Evolutionary conservation across 2,888 invertebrate genomes (phyloP).

Genomic region (Ophion ellenae): DNA sequence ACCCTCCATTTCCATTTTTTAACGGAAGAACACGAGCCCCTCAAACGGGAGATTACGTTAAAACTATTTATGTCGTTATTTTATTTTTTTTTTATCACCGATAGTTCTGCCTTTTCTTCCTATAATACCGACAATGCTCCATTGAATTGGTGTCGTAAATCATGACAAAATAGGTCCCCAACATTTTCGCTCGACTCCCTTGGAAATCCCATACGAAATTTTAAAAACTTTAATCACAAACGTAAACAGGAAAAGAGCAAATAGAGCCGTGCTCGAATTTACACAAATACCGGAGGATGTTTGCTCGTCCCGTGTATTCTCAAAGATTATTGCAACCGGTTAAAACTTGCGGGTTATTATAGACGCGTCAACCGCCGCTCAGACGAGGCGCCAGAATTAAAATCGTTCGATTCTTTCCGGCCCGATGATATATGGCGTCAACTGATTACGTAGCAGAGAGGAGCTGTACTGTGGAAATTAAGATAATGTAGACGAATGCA

Average conservation of each 20-base stretch:
- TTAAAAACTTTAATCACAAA: not conserved
- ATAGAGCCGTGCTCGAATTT: constrained; percentile 10
- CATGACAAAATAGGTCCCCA: not conserved
- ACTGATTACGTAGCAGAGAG: constrained; percentile 38
- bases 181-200: not conserved
- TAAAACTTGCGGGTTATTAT: constrained; percentile 25
- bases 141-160: not conserved
- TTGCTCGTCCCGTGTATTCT: constrained; percentile 39
- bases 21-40: too few species aligned
- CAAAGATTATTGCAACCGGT: constrained; percentile 44
- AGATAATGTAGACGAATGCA: not conserved
- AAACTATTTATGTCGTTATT: too few species aligned
- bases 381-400: constrained; percentile 37
- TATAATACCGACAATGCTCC: too few species aligned
- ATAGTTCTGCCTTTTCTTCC: too few species aligned
- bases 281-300: constrained; percentile 26
- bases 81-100: too few species aligned
- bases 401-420: constrained; percentile 43
- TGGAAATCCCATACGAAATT: not conserved
- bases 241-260: not conserved
- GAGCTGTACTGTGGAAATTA: not conserved
- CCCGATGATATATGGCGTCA: constrained; percentile 27
- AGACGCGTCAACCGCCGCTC: not conserved
- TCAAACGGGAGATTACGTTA: too few species aligned
- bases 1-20: too few species aligned